Evolutionary conservation across 2,888 invertebrate genomes (phyloP).

Genomic region (Caenorhabditis uteleia): DNA sequence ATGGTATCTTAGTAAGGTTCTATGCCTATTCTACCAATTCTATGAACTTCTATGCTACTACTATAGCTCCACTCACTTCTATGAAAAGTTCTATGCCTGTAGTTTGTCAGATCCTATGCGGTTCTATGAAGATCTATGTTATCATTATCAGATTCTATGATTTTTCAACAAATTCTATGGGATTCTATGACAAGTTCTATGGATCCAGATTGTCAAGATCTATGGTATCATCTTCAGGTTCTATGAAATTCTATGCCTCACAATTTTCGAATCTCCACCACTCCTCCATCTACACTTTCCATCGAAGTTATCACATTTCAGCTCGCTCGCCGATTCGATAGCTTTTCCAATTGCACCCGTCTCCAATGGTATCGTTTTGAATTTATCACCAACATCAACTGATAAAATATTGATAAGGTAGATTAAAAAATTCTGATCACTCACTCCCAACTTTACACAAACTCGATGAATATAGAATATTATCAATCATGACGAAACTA

Average conservation of each 20-base stretch:
- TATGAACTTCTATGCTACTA: no score
- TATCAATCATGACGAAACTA: constrained; percentile 67
- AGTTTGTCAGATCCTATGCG: no score
- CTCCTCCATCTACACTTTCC: constrained; percentile 64
- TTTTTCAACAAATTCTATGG: no score
- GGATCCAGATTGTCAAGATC: no score
- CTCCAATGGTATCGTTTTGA: constrained; percentile 52
- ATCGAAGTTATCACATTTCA: constrained; percentile 62
- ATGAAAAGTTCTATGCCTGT: no score
- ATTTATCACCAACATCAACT: constrained; percentile 66
- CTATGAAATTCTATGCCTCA: no score
- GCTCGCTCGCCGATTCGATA: constrained; percentile 46
- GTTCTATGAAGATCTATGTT: no score
- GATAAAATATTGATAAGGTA: constrained; percentile 12
- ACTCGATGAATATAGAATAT: constrained; percentile 65
- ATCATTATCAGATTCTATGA: no score
- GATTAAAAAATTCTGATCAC: constrained; percentile 5
- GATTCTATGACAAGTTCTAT: no score
- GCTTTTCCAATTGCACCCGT: constrained; percentile 60
- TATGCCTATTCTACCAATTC: no score
- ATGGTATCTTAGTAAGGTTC: no score
- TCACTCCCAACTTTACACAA: constrained; percentile 66
- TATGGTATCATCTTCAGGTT: not conserved
- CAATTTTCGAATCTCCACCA: constrained; percentile 53
- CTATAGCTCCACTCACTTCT: no score